Percentiles rank a stretch among this genome's conserved stretches.
Conservation (phyloP, 2,797 vertebrate species). For the Potorous gilbertii region DNA sequence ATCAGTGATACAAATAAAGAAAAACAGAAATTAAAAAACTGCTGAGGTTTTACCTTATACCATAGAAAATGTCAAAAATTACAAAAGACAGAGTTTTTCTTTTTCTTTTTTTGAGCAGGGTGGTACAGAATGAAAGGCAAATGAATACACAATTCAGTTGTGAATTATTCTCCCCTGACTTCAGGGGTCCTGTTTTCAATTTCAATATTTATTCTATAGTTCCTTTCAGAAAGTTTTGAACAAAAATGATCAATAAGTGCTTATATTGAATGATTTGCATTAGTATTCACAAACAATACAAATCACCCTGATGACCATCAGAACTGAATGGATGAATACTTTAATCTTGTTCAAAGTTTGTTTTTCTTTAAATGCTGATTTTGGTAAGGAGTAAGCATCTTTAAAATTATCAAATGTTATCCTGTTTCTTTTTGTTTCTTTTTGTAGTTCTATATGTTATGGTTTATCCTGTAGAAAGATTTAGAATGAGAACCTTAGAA, state of each 20-base stretch:
- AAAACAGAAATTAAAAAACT: not conserved
- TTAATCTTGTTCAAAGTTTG: not conserved
- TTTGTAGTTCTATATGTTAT: not conserved
- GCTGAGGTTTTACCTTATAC: not conserved
- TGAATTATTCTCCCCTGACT: not conserved
- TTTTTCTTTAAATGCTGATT: not conserved
- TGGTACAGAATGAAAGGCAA: not conserved
- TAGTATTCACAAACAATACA: not conserved
- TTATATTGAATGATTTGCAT: not conserved
- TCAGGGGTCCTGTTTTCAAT: not conserved
- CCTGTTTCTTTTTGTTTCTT: not conserved
- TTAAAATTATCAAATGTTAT: not conserved
- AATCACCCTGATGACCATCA: not conserved
- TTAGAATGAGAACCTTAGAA: constrained; percentile 14
- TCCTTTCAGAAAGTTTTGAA: not conserved
- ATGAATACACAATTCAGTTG: not conserved
- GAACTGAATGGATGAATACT: not conserved
- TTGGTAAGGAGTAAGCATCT: not conserved
- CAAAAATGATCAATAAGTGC: not conserved
- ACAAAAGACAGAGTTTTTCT: not conserved
- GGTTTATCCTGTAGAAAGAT: not conserved
- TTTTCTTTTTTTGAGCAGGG: not conserved
- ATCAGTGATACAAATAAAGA: not conserved
- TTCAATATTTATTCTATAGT: not conserved
- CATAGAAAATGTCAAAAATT: not conserved